Percentiles rank a stretch among this genome's conserved stretches.
Conservation (phyloP, 2,113 vertebrate genomes). For the Thinocorus orbignyianus region DNA sequence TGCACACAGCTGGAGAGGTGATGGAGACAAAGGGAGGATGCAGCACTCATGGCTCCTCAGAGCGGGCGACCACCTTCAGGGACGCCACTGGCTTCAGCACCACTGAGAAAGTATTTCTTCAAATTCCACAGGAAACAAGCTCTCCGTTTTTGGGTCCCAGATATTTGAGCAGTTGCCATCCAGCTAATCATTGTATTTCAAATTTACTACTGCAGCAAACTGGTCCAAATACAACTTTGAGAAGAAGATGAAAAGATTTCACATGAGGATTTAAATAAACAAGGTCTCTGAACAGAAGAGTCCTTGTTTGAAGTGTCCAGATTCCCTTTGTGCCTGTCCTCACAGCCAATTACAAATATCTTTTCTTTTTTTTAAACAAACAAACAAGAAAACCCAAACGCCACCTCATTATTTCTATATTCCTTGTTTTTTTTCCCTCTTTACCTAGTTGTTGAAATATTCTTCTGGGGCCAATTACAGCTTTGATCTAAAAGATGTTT, state of each 20-base stretch:
- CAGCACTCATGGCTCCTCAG: rapidly evolving
- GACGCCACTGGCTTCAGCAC: neutral
- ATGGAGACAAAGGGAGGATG: neutral
- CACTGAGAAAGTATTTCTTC: neutral
- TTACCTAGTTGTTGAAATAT: neutral
- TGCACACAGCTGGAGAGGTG: neutral
- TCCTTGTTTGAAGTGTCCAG: neutral
- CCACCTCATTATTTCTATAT: neutral
- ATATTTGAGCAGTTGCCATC: neutral
- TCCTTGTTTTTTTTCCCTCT: neutral
- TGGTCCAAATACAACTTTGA: neutral
- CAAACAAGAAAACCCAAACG: neutral
- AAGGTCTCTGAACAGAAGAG: neutral
- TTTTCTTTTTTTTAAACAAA: neutral
- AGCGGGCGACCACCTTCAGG: neutral
- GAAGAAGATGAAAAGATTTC: neutral
- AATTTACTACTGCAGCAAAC: neutral
- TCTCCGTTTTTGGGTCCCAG: neutral
- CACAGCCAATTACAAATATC: neutral
- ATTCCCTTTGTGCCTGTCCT: neutral
- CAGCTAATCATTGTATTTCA: neutral
- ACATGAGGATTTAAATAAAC: neutral
- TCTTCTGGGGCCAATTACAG: neutral
- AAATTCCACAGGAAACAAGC: neutral
- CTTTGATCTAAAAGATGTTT: neutral